These are phyloP conservation scores for Hipposideros larvatus DNA, from an alignment of 2,797 vertebrate genomes.

Conservation along the genomic window DNA sequence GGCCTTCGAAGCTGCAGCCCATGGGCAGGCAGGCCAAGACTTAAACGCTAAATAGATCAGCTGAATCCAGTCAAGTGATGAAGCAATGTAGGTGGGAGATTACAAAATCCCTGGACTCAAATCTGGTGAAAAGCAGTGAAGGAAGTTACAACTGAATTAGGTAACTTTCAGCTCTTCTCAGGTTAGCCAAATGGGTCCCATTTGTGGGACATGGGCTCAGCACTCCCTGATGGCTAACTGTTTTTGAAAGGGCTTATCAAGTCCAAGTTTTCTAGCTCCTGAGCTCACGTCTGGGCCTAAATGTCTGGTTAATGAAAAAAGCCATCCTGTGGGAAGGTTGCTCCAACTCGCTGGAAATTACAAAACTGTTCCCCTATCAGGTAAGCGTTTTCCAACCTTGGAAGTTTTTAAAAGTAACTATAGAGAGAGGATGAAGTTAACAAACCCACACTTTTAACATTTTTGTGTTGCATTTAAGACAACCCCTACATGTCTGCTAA, in stretches of 20 bases:
- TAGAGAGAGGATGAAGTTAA: not conserved
- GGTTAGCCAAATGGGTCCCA: not conserved
- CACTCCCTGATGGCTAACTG: not conserved
- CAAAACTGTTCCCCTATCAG: not conserved
- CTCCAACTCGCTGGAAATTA: not conserved
- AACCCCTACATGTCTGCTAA: constrained; percentile 23
- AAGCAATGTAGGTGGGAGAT: not conserved
- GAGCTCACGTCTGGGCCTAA: not conserved
- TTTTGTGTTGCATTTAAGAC: constrained; percentile 48
- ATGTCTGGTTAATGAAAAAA: not conserved
- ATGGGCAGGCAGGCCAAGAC: not conserved
- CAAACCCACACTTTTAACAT: constrained; percentile 12
- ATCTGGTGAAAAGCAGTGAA: not conserved
- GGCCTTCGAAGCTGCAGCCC: not conserved
- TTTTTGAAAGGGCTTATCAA: not conserved
- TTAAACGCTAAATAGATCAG: not conserved
- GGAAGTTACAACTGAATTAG: not conserved
- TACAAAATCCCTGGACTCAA: not conserved
- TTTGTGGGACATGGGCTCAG: not conserved
- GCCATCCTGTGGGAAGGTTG: not conserved
- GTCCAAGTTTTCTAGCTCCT: not conserved
- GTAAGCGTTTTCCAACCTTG: not conserved
- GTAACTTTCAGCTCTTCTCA: not conserved
- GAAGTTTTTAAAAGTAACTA: constrained; percentile 45
- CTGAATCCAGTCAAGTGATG: not conserved